Evolutionary conservation across 2,797 vertebrate genomes (phyloP), one percentile per base, ranked within the genome.

Genomic region (Crypturellus tataupa): DNA sequence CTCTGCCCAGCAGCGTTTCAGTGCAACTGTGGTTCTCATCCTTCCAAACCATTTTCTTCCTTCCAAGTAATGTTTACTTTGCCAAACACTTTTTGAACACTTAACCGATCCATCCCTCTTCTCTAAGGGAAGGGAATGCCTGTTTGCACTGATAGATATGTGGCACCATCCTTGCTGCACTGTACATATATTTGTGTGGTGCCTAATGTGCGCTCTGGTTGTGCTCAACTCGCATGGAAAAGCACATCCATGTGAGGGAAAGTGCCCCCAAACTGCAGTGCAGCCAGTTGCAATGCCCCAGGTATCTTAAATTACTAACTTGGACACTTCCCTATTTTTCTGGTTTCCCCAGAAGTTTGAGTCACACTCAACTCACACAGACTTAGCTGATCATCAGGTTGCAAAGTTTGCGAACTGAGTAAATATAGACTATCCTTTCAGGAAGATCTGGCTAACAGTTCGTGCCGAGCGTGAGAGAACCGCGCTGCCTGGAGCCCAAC

Each of bases 281-380:
- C 64, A 47, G 20, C 18, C 23, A 1, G 33, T 71, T 58, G 62
- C 24, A 65, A 70, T 82, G 27, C 25, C 33, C 60, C 80, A 75
- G 53, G 31, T 87, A 90, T 35, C 77, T 92, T 27, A 53, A 51
- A n/a, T 56, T n/a, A 79, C 80, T 64, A 81, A 80, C 64, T 58
- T 6, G 3, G 56, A 21, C 53, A 80, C 93, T 88, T 94, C 95
- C 75, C 46, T 58, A 15, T 93, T 94, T 69, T 86, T 84, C 87
- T 93, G 64, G 53, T 75, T 94, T 94, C 55, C 83, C 71, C 91
- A 64, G 80, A 78, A 84, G 56, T 27, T 63, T 94, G 83, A 96
- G 75, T 94, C 92, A 94, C 27, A n/a, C 60, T 7, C 47, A 24
- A 49, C 47, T 49, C 47, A 24, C 47, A 49, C 47, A 49, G 33